phyloP scores from a whole-genome alignment of 2,797 vertebrate species.

The Myotis daubentonii region DNA sequence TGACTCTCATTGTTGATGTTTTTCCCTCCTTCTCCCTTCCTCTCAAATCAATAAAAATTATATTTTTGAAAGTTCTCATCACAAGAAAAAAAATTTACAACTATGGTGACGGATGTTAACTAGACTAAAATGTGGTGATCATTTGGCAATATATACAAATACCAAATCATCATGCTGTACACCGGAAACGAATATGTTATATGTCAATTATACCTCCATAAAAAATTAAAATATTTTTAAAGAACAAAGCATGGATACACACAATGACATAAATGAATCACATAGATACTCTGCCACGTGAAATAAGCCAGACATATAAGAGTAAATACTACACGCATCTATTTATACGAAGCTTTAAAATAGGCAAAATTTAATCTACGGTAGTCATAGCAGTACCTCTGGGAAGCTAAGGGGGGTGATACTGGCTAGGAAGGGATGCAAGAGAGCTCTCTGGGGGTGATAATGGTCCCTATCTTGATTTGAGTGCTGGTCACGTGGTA shows the following conservation, averaged over 20 bases:
- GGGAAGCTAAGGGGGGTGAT: not conserved
- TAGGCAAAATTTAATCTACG: not conserved
- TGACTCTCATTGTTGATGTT: too few relatives aligned
- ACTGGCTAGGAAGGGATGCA: not conserved
- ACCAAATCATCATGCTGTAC: not conserved
- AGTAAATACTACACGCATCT: not conserved
- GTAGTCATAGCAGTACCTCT: not conserved
- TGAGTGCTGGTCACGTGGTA: not conserved
- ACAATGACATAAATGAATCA: not conserved
- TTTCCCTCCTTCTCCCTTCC: too few relatives aligned
- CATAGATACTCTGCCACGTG: not conserved
- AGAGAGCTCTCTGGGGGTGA: not conserved
- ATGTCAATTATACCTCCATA: not conserved
- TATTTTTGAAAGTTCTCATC: not conserved
- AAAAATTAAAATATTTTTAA: not conserved
- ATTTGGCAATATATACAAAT: not conserved
- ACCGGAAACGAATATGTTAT: not conserved
- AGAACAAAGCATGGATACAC: not conserved
- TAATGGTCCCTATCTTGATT: not conserved
- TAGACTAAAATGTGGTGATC: not conserved
- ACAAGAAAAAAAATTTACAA: not conserved
- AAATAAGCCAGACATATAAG: slow-evolving; percentile 4
- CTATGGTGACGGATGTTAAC: not conserved
- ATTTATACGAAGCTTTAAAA: not conserved
- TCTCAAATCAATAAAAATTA: too few relatives aligned